Evolutionary conservation across 2,797 vertebrate genomes (phyloP).

Genomic region (Masticophis lateralis): DNA sequence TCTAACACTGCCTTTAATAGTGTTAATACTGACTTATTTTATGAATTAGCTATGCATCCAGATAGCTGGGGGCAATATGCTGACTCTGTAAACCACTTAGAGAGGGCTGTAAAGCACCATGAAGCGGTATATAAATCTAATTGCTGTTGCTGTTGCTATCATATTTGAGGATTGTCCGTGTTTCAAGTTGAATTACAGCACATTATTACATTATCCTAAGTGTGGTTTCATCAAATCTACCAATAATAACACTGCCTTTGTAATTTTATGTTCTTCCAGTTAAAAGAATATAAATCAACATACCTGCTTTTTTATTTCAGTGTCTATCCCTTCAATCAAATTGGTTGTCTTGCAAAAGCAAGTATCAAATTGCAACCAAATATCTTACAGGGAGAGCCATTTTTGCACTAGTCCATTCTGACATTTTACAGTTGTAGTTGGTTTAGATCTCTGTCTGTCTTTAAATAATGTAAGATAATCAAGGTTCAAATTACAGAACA

Average conservation of each 20-base stretch:
- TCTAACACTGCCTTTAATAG: neutral
- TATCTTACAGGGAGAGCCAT: neutral
- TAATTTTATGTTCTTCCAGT: neutral
- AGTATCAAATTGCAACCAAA: neutral
- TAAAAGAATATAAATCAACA: neutral
- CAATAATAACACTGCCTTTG: neutral
- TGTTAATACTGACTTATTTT: rapidly evolving
- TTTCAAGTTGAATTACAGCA: neutral
- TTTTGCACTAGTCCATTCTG: neutral
- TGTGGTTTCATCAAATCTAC: neutral
- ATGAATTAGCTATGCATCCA: neutral
- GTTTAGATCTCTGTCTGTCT: neutral
- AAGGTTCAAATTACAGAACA: neutral
- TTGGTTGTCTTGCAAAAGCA: neutral
- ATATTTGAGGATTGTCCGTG: neutral
- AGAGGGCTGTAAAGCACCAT: no score
- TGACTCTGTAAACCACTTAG: no score
- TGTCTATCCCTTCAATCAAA: neutral
- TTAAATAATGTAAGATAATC: neutral
- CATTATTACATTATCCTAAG: neutral
- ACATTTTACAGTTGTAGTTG: neutral
- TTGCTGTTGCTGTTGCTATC: no score
- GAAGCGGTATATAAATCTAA: no score
- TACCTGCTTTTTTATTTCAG: neutral
- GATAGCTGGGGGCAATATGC: no score